Evolutionary conservation across 2,113 vertebrate genomes (phyloP).

Genomic region (Sinocyclocheilus grahami): DNA sequence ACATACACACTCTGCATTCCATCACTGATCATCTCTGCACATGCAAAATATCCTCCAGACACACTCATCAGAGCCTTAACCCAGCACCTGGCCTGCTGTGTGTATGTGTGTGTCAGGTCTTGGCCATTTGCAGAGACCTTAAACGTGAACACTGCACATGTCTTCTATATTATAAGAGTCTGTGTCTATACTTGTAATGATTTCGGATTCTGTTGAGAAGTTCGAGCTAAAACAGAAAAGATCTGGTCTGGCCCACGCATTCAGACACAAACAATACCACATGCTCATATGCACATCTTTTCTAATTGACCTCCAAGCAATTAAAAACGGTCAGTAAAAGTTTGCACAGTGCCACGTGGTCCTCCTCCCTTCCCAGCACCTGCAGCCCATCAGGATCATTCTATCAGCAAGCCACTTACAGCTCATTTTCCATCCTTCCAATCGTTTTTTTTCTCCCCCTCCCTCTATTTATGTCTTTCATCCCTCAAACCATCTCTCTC

Average conservation of each 20-base stretch:
- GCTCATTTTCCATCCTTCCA: constrained; percentile 35
- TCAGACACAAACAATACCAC: background rate
- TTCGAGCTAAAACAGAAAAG: constrained; percentile 1
- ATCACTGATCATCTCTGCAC: constrained; percentile 47
- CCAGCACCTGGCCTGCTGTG: constrained; percentile 17
- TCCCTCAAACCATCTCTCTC: constrained; percentile 34
- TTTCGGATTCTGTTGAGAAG: background rate
- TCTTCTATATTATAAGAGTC: background rate
- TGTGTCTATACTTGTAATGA: background rate
- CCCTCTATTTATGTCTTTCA: constrained; percentile 28
- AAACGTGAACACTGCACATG: background rate
- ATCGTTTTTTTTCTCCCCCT: constrained; percentile 11
- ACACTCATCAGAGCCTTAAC: constrained; percentile 11
- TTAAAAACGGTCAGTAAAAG: background rate
- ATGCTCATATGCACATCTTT: background rate
- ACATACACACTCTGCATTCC: constrained; percentile 42
- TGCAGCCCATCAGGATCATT: constrained; percentile 22
- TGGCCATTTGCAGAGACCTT: background rate
- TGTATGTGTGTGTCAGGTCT: constrained; percentile 10
- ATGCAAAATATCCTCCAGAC: constrained; percentile 29
- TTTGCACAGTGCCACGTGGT: background rate
- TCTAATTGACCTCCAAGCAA: background rate
- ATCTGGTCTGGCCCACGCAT: background rate
- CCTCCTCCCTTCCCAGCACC: background rate
- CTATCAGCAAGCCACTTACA: constrained; percentile 34